Percentiles rank a stretch among this genome's conserved stretches.
These are phyloP conservation scores for Synergus gifuensis DNA, from an alignment of 2,888 invertebrate genomes.

Conservation along the genomic window DNA sequence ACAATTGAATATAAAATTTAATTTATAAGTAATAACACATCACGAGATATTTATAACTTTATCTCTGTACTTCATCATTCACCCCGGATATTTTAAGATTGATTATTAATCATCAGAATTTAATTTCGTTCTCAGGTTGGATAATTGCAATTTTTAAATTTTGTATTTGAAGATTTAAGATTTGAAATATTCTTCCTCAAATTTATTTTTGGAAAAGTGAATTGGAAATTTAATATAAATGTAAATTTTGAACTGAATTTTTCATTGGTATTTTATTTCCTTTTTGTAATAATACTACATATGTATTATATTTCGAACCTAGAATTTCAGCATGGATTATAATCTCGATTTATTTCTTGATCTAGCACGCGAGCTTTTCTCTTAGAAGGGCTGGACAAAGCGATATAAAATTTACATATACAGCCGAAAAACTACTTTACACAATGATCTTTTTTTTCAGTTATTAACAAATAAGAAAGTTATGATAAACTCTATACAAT, in stretches of 20 bases:
- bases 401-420: neutral
- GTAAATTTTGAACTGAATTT: neutral
- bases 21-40: neutral
- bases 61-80: neutral
- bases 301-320: neutral
- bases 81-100: neutral
- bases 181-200: neutral
- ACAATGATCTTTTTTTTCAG: neutral
- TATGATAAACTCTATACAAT: neutral
- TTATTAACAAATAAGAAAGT: neutral
- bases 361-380: conserved; percentile 13
- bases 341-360: conserved; percentile 11
- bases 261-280: neutral
- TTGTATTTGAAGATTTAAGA: neutral
- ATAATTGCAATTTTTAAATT: neutral
- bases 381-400: neutral
- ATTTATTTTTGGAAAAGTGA: neutral
- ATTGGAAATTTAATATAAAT: neutral
- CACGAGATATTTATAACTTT: neutral
- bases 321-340: neutral
- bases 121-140: neutral
- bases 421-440: neutral
- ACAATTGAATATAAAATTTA: neutral
- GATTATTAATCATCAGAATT: neutral
- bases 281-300: neutral